Base-by-base conservation (phyloP, 1,140 invertebrate species). In the Caenorhabditis inopinata region DNA sequence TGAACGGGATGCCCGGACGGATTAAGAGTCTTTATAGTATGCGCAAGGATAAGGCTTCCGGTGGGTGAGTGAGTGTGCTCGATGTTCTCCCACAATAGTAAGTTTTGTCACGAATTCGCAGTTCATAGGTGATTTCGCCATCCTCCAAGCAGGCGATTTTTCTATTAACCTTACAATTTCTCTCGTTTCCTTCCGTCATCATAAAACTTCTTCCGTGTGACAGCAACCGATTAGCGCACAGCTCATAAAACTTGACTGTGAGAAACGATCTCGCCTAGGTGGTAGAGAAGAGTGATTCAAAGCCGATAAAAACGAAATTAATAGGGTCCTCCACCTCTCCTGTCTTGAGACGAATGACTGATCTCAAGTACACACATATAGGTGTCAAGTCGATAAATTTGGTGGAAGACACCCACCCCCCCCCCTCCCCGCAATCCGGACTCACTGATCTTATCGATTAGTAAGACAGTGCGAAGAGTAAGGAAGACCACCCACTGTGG, bases 371-470 rank as follows among this genome's bases (percentile, higher is more conserved):
- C 11, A 21, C 58, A 14, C 23, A 25, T 11, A 6, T 1, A 68
- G 58, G 58, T 68, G 58, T 68, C 58, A 68, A 68, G 58, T 68
- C 32, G 18, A 68, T 68, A 68, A 68, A 68, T 68, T 68, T 32
- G 51, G 18, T 2, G 16, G 23, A 25, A 51, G 49, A 25, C 5
- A 25, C 5, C 6, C 1, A 3, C 38, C 38, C 38, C 38, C 38
- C 14, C 38, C 38, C 38, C 38, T 14, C 5, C 38, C 38, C 38
- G 29, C 18, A 38, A 23, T 42, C 21, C 7, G 48, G 48, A 23
- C 48, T n/a, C 32, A 2, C 25, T n/a, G 58, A 68, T 68, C 32
- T 21, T 68, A 68, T 68, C 58, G 58, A 68, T 68, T 68, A 68
- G 58, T n/a, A 6, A 4, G 48, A 23, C 18, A 5, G 3, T 21